Conservation (phyloP, 2,113 vertebrate genomes). For the Aspiorhynchus laticeps region DNA sequence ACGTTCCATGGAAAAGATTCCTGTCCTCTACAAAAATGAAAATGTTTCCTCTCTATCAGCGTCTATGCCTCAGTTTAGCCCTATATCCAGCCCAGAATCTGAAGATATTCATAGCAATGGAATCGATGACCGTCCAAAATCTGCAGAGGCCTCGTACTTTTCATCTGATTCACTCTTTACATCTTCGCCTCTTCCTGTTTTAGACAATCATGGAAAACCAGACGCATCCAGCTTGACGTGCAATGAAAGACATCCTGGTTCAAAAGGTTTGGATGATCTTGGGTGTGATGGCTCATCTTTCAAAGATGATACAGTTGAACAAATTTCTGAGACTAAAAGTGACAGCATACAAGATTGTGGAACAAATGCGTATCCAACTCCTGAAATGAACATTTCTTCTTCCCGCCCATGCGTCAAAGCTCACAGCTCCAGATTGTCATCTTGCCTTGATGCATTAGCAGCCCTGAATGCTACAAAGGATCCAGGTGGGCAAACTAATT, state of each 20-base stretch:
- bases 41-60: constrained; percentile 82
- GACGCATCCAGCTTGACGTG: constrained; percentile 80
- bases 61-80: constrained; percentile 88
- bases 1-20: constrained; percentile 77
- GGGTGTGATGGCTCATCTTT: constrained; percentile 58
- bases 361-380: constrained; percentile 66
- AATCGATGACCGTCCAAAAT: constrained; percentile 75
- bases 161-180: constrained; percentile 76
- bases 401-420: constrained; percentile 80
- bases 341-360: constrained; percentile 72
- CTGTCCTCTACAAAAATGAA: constrained; percentile 76
- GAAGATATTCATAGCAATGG: constrained; percentile 79
- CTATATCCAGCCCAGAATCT: constrained; percentile 88
- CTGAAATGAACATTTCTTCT: constrained; percentile 59
- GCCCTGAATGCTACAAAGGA: constrained; percentile 90
- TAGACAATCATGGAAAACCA: constrained; percentile 76
- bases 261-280: constrained; percentile 65
- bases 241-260: constrained; percentile 78
- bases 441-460: constrained; percentile 89
- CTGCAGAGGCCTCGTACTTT: constrained; percentile 78
- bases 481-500: constrained; percentile 71
- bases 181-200: constrained; percentile 72
- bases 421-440: constrained; percentile 87
- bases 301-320: constrained; percentile 68
- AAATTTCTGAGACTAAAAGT: constrained; percentile 68